Evolutionary conservation across 2,888 invertebrate species (phyloP).

Genomic region (Drosophila meridionalis): DNA sequence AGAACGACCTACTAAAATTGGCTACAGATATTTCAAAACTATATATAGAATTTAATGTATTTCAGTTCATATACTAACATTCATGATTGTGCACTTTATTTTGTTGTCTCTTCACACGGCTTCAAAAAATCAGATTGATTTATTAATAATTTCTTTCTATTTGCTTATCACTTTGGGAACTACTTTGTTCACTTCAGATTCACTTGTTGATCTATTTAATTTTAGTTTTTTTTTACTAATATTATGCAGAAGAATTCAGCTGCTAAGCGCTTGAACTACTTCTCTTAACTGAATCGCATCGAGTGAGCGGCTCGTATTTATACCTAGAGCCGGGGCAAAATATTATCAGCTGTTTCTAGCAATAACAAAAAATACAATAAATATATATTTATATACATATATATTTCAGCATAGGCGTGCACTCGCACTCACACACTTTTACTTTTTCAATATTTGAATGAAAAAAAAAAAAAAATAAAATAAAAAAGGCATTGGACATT

Average conservation of each 20-base stretch:
- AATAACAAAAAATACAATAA: constrained; percentile 18
- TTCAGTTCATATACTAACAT: constrained; percentile 2
- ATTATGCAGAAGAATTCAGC: constrained; percentile 18
- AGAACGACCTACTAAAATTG: too few species aligned
- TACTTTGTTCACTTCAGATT: constrained; percentile 2
- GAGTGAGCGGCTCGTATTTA: constrained; percentile 60
- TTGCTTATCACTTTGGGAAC: constrained; percentile 1
- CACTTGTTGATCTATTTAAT: constrained; percentile 9
- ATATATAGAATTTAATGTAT: not conserved
- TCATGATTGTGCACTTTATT: constrained; percentile 5
- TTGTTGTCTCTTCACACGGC: constrained; percentile 2
- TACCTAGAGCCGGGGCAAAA: constrained; percentile 49
- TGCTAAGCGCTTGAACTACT: constrained; percentile 50
- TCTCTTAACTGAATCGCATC: constrained; percentile 58
- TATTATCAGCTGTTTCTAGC: constrained; percentile 63
- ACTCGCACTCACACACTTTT: constrained; percentile 43
- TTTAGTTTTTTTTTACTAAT: not conserved
- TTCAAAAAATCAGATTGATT: constrained; percentile 4
- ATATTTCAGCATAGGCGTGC: constrained; percentile 16
- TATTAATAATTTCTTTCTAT: not conserved
- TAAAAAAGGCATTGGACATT: constrained; percentile 2
- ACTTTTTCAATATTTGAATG: constrained; percentile 39
- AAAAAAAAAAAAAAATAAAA: constrained; percentile 24
- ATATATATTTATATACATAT: not conserved
- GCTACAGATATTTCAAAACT: not conserved